Evolutionary conservation across 2,888 invertebrate genomes (phyloP).

Genomic region (Watsonalla binaria): DNA sequence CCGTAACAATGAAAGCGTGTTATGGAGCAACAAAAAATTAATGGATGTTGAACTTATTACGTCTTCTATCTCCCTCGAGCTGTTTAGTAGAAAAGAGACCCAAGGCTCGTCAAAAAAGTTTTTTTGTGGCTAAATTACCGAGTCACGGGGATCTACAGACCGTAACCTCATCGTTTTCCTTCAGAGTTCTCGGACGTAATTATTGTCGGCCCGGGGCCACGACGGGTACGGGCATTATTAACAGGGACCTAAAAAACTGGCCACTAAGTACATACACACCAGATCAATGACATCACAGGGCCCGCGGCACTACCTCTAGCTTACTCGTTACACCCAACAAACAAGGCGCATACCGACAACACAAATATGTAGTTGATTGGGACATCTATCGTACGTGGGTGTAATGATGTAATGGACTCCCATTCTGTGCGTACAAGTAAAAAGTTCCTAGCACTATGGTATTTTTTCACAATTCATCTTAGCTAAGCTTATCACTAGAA

Average conservation of each 20-base stretch:
- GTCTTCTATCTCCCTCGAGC: slow-evolving; percentile 33
- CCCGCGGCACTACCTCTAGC: slow-evolving; percentile 15
- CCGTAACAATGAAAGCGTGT: slow-evolving; percentile 36
- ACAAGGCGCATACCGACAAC: not conserved
- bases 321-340: slow-evolving; percentile 6
- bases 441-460: no score
- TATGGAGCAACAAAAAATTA: slow-evolving; percentile 50
- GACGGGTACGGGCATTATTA: slow-evolving; percentile 38
- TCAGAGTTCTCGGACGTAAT: slow-evolving; percentile 68
- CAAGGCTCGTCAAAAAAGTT: slow-evolving; percentile 12
- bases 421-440: no score
- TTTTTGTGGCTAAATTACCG: slow-evolving; percentile 48
- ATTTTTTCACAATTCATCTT: no score
- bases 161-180: slow-evolving; percentile 65
- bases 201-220: slow-evolving; percentile 40
- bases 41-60: slow-evolving; percentile 45
- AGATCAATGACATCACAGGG: slow-evolving; percentile 37
- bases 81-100: slow-evolving; percentile 31
- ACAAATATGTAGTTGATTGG: no score
- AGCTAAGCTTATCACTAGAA: no score
- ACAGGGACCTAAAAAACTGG: slow-evolving; percentile 39
- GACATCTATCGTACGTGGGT: no score
- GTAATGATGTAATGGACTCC: no score
- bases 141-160: slow-evolving; percentile 59
- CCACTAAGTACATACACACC: slow-evolving; percentile 16